These are phyloP conservation scores for Cephus rjabovi DNA, from an alignment of 2,888 invertebrate genomes.

Conservation along the genomic window DNA sequence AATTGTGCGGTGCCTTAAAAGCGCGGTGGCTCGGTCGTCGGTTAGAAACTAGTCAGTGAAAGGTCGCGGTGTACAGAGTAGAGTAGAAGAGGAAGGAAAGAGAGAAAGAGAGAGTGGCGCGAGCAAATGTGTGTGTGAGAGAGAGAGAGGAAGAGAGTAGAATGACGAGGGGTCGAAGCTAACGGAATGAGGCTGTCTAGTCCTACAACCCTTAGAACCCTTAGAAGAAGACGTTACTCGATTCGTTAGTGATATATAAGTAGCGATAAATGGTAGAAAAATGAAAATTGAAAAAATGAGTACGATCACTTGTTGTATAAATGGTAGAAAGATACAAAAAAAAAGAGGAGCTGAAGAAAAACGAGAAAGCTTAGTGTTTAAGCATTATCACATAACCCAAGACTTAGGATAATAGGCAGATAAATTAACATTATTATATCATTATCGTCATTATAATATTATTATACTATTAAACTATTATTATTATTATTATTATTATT, in stretches of 20 bases:
- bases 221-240: slow-evolving; percentile 43
- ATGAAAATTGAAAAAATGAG: slow-evolving; percentile 14
- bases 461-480: slow-evolving; percentile 47
- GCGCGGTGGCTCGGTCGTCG: slow-evolving; percentile 36
- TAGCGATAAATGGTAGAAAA: slow-evolving; percentile 28
- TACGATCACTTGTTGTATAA: slow-evolving; percentile 7
- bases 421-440: slow-evolving; percentile 43
- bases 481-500: slow-evolving; percentile 35
- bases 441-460: slow-evolving; percentile 48
- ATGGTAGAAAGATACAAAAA: slow-evolving; percentile 13
- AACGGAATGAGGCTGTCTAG: slow-evolving; percentile 62
- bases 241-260: slow-evolving; percentile 46
- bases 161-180: slow-evolving; percentile 36
- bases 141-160: slow-evolving; percentile 1
- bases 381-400: slow-evolving; percentile 41
- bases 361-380: slow-evolving; percentile 34
- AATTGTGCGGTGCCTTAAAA: slow-evolving; percentile 35
- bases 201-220: slow-evolving; percentile 59
- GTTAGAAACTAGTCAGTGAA: slow-evolving; percentile 63
- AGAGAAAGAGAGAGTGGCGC: slow-evolving; percentile 24
- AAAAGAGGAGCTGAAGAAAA: slow-evolving; percentile 14
- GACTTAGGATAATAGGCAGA: slow-evolving; percentile 42
- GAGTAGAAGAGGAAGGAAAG: slow-evolving; percentile 23
- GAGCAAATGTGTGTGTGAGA: slow-evolving; percentile 26
- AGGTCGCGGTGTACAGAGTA: slow-evolving; percentile 31